phyloP scores from a whole-genome alignment of 2,113 vertebrate genomes.

The Rhinopomastus cyanomelas region DNA sequence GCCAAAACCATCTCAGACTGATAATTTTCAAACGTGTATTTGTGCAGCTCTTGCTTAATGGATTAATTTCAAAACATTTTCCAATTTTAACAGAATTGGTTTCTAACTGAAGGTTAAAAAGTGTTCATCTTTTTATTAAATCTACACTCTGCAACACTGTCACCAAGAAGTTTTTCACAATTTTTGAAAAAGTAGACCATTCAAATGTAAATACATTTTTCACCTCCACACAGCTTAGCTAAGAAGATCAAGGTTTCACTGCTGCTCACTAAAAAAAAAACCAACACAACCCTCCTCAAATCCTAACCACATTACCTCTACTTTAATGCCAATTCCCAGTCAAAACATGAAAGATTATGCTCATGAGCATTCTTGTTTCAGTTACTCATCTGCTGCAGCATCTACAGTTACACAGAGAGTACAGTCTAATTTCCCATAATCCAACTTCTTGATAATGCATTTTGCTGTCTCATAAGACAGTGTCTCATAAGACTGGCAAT shows the following conservation, averaged over 20 bases:
- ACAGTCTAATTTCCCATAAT: not conserved
- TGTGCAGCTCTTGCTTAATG: not conserved
- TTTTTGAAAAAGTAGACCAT: not conserved
- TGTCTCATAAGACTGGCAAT: not conserved
- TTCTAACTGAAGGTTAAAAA: not conserved
- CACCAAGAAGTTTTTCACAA: accelerated
- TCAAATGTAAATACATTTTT: not conserved
- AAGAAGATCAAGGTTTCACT: not conserved
- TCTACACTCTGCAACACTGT: not conserved
- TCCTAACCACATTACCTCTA: not conserved
- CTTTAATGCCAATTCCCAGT: not conserved
- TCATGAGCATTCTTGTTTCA: not conserved
- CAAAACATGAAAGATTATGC: not conserved
- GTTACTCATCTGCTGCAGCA: not conserved
- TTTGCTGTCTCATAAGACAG: slow-evolving; percentile 1
- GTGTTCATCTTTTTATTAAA: not conserved
- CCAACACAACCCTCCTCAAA: not conserved
- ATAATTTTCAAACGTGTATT: not conserved
- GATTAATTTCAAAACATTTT: not conserved
- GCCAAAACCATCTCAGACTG: not conserved
- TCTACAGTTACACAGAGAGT: not conserved
- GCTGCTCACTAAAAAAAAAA: not conserved
- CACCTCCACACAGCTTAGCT: not conserved
- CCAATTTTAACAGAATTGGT: not conserved
- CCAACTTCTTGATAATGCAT: not conserved